Evolutionary conservation across 1,140 invertebrate genomes (phyloP).

Genomic region (Drosophila yakuba): DNA sequence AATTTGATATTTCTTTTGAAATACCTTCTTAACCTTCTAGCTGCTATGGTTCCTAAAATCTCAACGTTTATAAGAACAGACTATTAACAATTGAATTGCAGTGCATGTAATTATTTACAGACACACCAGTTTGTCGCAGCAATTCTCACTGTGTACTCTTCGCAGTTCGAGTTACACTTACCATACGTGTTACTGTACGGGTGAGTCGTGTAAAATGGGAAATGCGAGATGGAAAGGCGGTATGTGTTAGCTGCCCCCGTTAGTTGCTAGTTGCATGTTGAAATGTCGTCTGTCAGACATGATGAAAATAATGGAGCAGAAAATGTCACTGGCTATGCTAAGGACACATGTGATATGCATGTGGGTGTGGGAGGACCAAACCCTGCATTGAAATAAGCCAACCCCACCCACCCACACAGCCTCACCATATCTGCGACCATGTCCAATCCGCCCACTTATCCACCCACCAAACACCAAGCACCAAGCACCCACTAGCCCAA

Average conservation of each 20-base stretch:
- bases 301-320: slow-evolving; percentile 84
- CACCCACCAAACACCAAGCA: not conserved
- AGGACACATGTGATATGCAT: slow-evolving; percentile 51
- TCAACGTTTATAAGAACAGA: too few relatives aligned
- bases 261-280: slow-evolving; percentile 74
- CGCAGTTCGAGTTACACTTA: slow-evolving; percentile 52
- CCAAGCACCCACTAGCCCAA: not conserved
- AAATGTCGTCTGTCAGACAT: slow-evolving; percentile 82
- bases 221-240: slow-evolving; percentile 15
- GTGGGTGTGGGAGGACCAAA: slow-evolving; percentile 20
- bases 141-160: slow-evolving; percentile 1
- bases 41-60: too few relatives aligned
- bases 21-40: too few relatives aligned
- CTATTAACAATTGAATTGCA: too few relatives aligned
- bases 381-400: not conserved
- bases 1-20: too few relatives aligned
- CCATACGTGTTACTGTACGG: slow-evolving; percentile 48
- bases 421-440: slow-evolving; percentile 29
- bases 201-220: slow-evolving; percentile 14
- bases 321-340: slow-evolving; percentile 77
- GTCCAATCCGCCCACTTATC: slow-evolving; percentile 2
- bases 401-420: slow-evolving; percentile 12
- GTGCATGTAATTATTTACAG: too few relatives aligned
- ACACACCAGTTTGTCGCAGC: too few relatives aligned
- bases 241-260: slow-evolving; percentile 47